phyloP scores from a whole-genome alignment of 1,140 invertebrate genomes.

The Mycetomoellerius zeteki region DNA sequence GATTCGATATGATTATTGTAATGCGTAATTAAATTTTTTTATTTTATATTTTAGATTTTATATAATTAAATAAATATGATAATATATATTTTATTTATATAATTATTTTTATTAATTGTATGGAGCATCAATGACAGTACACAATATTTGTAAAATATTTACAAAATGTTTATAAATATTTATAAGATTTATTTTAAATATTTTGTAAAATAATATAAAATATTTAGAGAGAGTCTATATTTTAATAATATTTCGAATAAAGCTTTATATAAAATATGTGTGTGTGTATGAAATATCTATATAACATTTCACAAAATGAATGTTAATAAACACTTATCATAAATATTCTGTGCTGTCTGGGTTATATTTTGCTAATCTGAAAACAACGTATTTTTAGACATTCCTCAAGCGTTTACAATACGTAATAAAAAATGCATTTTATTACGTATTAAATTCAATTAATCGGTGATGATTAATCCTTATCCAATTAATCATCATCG shows the following conservation, averaged over 20 bases:
- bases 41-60: not conserved
- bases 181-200: too few relatives aligned
- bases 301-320: too few relatives aligned
- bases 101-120: not conserved
- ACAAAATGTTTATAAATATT: too few relatives aligned
- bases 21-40: not conserved
- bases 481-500: slow-evolving; percentile 4
- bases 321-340: too few relatives aligned
- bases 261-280: too few relatives aligned
- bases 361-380: not conserved
- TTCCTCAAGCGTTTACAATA: not conserved
- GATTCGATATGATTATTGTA: not conserved
- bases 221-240: too few relatives aligned
- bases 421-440: not conserved
- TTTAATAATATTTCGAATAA: too few relatives aligned
- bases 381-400: not conserved
- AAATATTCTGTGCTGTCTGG: too few relatives aligned
- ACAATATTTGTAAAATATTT: too few relatives aligned
- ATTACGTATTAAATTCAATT: not conserved
- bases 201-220: too few relatives aligned
- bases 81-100: not conserved
- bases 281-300: too few relatives aligned
- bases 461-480: not conserved
- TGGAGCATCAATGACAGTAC: not conserved
- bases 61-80: not conserved